These are phyloP conservation scores for Amphipyra berbera DNA, from an alignment of 2,888 invertebrate species.

Conservation along the genomic window DNA sequence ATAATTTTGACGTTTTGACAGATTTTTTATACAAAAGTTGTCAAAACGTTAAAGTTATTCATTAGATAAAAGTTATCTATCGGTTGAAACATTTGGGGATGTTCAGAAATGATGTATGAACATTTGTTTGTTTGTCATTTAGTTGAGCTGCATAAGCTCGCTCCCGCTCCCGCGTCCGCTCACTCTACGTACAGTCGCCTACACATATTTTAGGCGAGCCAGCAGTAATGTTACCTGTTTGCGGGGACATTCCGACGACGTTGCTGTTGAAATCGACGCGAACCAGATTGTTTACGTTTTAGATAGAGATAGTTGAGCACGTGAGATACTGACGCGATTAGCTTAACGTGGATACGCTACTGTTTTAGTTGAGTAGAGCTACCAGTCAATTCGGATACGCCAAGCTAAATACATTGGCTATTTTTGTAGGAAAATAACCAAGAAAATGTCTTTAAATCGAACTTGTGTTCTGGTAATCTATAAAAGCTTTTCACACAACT, in stretches of 20 bases:
- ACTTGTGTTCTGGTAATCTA: too few species aligned
- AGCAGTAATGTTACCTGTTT: constrained; percentile 69
- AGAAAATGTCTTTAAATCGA: too few species aligned
- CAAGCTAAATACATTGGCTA: background rate
- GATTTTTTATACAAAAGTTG: too few species aligned
- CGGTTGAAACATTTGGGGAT: too few species aligned
- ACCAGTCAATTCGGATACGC: background rate
- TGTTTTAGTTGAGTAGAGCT: constrained; percentile 5
- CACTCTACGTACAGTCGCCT: constrained; percentile 16
- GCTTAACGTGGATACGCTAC: constrained; percentile 67
- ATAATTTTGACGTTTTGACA: too few species aligned
- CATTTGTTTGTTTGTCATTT: too few species aligned
- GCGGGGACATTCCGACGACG: constrained; percentile 70
- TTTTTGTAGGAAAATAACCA: too few species aligned
- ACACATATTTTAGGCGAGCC: constrained; percentile 69
- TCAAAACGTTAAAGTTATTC: too few species aligned
- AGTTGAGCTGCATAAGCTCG: background rate
- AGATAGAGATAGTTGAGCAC: constrained; percentile 85
- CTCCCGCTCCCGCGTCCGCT: constrained; percentile 11
- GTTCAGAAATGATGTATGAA: too few species aligned
- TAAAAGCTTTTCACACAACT: too few species aligned
- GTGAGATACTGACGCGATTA: constrained; percentile 68
- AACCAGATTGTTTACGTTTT: constrained; percentile 87
- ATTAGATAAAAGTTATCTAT: too few species aligned
- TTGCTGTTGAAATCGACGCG: constrained; percentile 82